phyloP scores from a whole-genome alignment of 2,113 vertebrate species.

The Hippocampus zosterae region DNA sequence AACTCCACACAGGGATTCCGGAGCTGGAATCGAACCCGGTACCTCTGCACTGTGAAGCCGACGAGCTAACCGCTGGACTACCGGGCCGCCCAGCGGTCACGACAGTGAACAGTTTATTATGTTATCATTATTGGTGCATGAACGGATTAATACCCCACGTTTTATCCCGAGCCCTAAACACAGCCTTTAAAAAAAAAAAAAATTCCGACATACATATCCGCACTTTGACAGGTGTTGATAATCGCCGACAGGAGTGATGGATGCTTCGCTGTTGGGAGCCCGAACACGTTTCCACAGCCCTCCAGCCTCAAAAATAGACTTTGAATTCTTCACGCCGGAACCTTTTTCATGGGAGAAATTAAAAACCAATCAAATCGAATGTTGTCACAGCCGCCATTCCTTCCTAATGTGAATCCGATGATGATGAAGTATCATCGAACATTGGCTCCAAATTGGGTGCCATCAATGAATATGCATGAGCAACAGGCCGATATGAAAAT shows the following conservation, averaged over 20 bases:
- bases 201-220: background rate
- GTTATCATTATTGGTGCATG: too few relatives aligned
- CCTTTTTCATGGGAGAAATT: background rate
- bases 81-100: too few relatives aligned
- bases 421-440: background rate
- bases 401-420: background rate
- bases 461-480: slow-evolving; percentile 37
- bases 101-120: too few relatives aligned
- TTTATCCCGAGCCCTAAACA: background rate
- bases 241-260: background rate
- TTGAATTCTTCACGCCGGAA: background rate
- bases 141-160: background rate
- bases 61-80: too few relatives aligned
- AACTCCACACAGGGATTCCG: too few relatives aligned
- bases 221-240: slow-evolving; percentile 1
- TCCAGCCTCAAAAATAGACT: too few relatives aligned
- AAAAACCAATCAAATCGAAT: background rate
- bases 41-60: too few relatives aligned
- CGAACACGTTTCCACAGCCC: background rate
- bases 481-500: slow-evolving; percentile 31
- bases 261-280: background rate
- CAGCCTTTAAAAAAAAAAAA: background rate
- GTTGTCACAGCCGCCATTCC: background rate
- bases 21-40: too few relatives aligned
- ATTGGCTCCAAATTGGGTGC: background rate